Base-by-base conservation (phyloP, 2,888 invertebrate species). In the Xylota segnis region DNA sequence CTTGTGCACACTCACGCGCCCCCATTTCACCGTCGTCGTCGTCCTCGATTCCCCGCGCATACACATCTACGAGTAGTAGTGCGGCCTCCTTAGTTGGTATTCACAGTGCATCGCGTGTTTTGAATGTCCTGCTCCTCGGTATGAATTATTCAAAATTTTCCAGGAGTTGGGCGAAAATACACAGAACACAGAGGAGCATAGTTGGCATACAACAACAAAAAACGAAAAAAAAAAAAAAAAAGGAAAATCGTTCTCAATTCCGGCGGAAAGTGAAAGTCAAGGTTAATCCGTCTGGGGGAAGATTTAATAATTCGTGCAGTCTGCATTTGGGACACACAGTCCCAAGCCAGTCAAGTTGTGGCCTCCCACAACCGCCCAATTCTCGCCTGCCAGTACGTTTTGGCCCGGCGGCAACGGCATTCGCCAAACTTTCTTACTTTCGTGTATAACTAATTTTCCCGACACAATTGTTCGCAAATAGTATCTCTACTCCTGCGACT, bases 61-160 rank as follows among this genome's bases (percentile, higher is more conserved):
- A 87, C 83, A 87, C 75, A 87, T 78, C 87, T 68, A 77, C 76
- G 72, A 86, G 76, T 50, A 66, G 56, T 76, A 63, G 86, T 86
- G 83, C 83, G 83, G 74, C 83, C 83, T 65, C 71, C 87, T 83
- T 83, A 83, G 83, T 87, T 92, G 88, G 89, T 91, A 92, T 91
- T 92, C 90, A 90, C 89, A 91, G 91, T 92, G 91, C 91, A 91
- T 90, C 89, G 92, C 90, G 91, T 91, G 91, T 90, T 91, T 91
- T 90, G 90, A 91, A 91, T 91, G 92, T 91, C 91, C 91, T 91
- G 92, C 88, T 90, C 87, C 89, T 90, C 90, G 90, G 90, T 91
- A 92, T 91, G 92, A 91, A 91, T 91, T 91, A 91, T 91, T 91
- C 91, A 91, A 91, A 91, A 92, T 89, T 88, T 88, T 88, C 83